Percentiles rank a stretch among this genome's conserved stretches.
phyloP scores from a whole-genome alignment of 2,888 invertebrate species.

The Orchesellides sinensis region DNA sequence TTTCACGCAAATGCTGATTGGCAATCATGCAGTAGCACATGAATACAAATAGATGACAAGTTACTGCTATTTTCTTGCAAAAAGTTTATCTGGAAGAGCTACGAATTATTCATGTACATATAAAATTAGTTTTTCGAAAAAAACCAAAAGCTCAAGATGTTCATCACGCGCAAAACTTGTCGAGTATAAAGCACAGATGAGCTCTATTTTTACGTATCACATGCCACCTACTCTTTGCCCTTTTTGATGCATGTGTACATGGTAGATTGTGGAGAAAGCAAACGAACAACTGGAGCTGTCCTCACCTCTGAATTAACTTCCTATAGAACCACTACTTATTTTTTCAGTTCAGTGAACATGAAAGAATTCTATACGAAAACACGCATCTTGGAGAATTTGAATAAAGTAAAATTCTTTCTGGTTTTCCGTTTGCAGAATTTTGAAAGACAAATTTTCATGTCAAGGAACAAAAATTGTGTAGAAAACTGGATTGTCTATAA shows the following conservation, averaged over 20 bases:
- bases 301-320: constrained; percentile 59
- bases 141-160: constrained; percentile 1
- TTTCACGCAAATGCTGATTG: constrained; percentile 38
- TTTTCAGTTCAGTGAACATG: constrained; percentile 56
- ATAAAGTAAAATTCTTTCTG: constrained; percentile 31
- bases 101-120: background rate
- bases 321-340: constrained; percentile 51
- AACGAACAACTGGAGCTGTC: constrained; percentile 25
- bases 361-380: constrained; percentile 49
- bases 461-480: constrained; percentile 43
- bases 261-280: background rate
- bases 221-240: background rate
- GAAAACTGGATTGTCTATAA: background rate
- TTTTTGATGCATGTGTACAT: no score
- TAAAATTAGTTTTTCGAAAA: no score
- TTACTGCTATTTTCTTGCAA: background rate
- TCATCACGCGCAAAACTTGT: constrained; percentile 30
- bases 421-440: constrained; percentile 41
- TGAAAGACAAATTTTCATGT: constrained; percentile 55
- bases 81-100: background rate
- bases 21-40: constrained; percentile 11
- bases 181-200: constrained; percentile 14
- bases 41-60: no score
- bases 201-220: background rate
- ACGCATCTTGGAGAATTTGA: constrained; percentile 48